phyloP scores from a whole-genome alignment of 2,797 vertebrate genomes.

The Sebastes dallii region DNA sequence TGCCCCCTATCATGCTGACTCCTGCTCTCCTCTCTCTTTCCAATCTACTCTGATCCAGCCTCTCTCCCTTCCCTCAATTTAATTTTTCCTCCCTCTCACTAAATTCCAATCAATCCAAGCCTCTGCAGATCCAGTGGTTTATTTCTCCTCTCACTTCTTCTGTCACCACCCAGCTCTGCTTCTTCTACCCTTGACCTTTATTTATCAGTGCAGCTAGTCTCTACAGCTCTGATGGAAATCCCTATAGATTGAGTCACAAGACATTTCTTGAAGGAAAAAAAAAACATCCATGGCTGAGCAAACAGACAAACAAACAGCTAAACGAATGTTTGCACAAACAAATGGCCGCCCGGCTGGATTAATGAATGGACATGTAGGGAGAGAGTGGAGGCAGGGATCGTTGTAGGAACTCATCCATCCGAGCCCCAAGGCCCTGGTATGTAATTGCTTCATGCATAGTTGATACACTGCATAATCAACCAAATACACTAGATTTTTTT shows the following conservation, averaged over 20 bases:
- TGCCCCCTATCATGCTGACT: slow-evolving; percentile 61
- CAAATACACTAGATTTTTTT: slow-evolving; percentile 55
- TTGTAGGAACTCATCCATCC: slow-evolving; percentile 63
- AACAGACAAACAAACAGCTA: slow-evolving; percentile 64
- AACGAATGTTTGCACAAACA: slow-evolving; percentile 71
- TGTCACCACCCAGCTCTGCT: slow-evolving; percentile 23
- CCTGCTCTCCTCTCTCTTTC: slow-evolving; percentile 46
- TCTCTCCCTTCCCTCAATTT: slow-evolving; percentile 36
- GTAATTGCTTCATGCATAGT: slow-evolving; percentile 82
- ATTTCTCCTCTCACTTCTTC: slow-evolving; percentile 49
- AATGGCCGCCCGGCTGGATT: slow-evolving; percentile 56
- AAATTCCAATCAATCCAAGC: slow-evolving; percentile 74
- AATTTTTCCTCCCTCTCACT: slow-evolving; percentile 54
- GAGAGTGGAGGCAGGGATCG: slow-evolving; percentile 32
- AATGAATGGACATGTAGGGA: slow-evolving; percentile 65
- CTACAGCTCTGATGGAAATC: slow-evolving; percentile 40
- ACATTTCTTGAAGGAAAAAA: slow-evolving; percentile 12
- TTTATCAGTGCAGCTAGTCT: slow-evolving; percentile 46
- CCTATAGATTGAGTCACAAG: slow-evolving; percentile 42
- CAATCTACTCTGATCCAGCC: slow-evolving; percentile 45
- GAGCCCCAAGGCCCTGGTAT: slow-evolving; percentile 58
- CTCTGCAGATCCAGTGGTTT: slow-evolving; percentile 57
- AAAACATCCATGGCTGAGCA: slow-evolving; percentile 24
- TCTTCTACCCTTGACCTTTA: slow-evolving; percentile 70
- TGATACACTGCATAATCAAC: slow-evolving; percentile 76